Conservation (phyloP, 2,113 vertebrate genomes). For the Lagenorhynchus albirostris region DNA sequence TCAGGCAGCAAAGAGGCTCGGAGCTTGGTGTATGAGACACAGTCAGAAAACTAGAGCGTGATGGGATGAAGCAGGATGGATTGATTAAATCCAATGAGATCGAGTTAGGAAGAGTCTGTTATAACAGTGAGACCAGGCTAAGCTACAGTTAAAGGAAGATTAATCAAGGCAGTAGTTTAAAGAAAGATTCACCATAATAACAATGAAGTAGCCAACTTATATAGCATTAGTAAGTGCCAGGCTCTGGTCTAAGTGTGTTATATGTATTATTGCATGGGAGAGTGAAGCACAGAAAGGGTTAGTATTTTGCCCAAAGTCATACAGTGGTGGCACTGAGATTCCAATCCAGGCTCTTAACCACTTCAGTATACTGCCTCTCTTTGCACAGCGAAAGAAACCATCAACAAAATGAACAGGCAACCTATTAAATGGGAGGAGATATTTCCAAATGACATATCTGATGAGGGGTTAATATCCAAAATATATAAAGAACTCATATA, state of each 20-base stretch:
- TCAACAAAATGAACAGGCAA: too few species aligned
- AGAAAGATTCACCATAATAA: not conserved
- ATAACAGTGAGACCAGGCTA: not conserved
- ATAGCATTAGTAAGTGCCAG: not conserved
- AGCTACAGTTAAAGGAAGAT: not conserved
- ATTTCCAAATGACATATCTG: too few species aligned
- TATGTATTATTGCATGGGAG: not conserved
- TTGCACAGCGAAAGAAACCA: too few species aligned
- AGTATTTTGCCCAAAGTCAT: not conserved
- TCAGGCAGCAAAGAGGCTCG: not conserved
- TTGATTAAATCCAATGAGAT: not conserved
- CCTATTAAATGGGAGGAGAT: too few species aligned
- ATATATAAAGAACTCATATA: too few species aligned
- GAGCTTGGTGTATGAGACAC: not conserved
- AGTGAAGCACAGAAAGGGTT: not conserved
- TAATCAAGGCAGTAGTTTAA: not conserved
- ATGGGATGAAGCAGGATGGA: not conserved
- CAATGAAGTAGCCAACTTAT: not conserved
- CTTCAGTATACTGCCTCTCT: not conserved
- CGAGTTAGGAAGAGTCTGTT: not conserved
- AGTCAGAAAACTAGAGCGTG: not conserved
- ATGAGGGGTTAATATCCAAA: too few species aligned
- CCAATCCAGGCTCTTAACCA: not conserved
- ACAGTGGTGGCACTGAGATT: not conserved
- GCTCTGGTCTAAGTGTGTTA: not conserved